Evolutionary conservation across 2,113 vertebrate genomes (phyloP), one percentile per base, ranked within the genome.

Genomic region (Barbus barbus): DNA sequence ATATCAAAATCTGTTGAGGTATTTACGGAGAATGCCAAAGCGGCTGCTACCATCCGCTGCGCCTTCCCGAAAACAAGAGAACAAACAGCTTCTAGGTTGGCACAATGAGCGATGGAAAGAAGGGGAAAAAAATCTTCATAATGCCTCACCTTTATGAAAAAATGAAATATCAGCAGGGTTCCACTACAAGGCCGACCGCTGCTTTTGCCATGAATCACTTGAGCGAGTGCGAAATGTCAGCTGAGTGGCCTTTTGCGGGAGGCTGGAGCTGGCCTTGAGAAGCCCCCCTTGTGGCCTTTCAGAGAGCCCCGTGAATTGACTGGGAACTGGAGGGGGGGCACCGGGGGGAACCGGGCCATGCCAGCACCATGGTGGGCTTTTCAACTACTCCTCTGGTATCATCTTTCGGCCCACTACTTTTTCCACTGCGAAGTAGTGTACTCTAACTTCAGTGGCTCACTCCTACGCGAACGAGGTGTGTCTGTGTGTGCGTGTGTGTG

Each of bases 141-240:
- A 87, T 85, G 77, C 84, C 71, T 88, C 87, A 88, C 83, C 81
- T 89, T 89, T 85, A 82, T 85, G 81, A 63, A 73, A 79, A 87
- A 80, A 78, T 80, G 79, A 79, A 72, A 81, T 61, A 85, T 16
- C 89, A 88, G 88, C 75, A 18, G 89, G 89, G 81, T 38, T 87
- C 65, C 78, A 85, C 78, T 83, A 86, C 81, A 87, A 81, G 86
- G 81, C 82, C n/a, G 71, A 58, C 84, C 8, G 85, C 76, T 84
- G 84, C 65, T 86, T 85, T 83, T 77, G 63, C 86, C 75, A 84
- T 87, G 83, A 90, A 81, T 89, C 84, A 78, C 85, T 84, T 72
- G 83, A 74, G 67, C 60, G 71, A 65, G 75, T 83, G 81, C 33
- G 60, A 90, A 90, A 90, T 90, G 89, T 87, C 89, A 90, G 65